These are phyloP conservation scores for Melanotaenia duboulayi DNA, from an alignment of 2,113 vertebrate genomes.

Conservation along the genomic window DNA sequence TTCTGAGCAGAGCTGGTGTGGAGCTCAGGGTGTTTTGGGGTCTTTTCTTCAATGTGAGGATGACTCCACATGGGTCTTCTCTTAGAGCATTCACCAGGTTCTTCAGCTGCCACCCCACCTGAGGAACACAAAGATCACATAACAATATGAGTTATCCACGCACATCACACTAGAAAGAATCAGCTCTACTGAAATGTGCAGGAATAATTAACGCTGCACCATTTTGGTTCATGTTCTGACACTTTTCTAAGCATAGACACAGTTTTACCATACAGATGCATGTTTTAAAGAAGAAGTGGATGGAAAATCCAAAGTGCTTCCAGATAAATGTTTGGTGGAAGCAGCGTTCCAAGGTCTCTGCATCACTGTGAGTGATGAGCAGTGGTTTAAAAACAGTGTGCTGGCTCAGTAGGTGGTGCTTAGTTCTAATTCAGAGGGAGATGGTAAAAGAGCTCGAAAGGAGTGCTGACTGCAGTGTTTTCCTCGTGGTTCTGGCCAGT, in stretches of 20 bases:
- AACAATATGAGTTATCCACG: too few species aligned
- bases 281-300: background rate
- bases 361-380: slow-evolving; percentile 1
- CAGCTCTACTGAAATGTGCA: too few species aligned
- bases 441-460: slow-evolving; percentile 15
- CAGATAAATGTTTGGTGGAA: background rate
- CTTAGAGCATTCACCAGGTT: slow-evolving; percentile 91
- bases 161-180: background rate
- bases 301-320: background rate
- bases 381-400: slow-evolving; percentile 13
- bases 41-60: slow-evolving; percentile 90
- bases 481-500: slow-evolving; percentile 32
- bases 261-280: background rate
- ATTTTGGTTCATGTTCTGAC: background rate
- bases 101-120: slow-evolving; percentile 94
- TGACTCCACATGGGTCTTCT: slow-evolving; percentile 90
- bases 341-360: background rate
- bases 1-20: slow-evolving; percentile 90
- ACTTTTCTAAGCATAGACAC: background rate
- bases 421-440: slow-evolving; percentile 1
- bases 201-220: too few species aligned
- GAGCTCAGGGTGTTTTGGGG: slow-evolving; percentile 90
- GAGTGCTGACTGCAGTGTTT: slow-evolving; percentile 61
- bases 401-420: slow-evolving; percentile 7
- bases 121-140: slow-evolving; percentile 66